These are phyloP conservation scores for Aphis gossypii DNA, from an alignment of 1,140 invertebrate genomes.

Conservation along the genomic window DNA sequence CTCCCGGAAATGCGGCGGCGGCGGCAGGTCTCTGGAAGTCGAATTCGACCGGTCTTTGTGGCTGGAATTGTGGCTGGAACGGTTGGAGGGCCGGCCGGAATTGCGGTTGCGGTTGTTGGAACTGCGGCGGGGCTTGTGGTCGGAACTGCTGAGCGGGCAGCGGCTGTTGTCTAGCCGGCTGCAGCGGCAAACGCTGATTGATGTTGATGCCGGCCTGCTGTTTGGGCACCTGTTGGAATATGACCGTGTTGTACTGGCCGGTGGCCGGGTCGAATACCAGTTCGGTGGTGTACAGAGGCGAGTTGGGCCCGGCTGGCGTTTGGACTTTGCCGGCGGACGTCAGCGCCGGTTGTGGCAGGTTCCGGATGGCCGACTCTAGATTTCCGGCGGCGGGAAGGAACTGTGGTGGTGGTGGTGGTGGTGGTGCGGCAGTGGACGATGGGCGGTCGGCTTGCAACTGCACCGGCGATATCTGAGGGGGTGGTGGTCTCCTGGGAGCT, in stretches of 20 bases:
- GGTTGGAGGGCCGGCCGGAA: slow-evolving; percentile 54
- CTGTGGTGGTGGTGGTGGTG: slow-evolving; percentile 59
- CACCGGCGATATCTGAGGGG: slow-evolving; percentile 61
- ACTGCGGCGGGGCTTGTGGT: not conserved
- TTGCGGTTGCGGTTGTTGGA: slow-evolving; percentile 46
- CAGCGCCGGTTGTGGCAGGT: slow-evolving; percentile 68
- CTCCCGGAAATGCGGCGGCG: not conserved
- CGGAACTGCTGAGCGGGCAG: not conserved
- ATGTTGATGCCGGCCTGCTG: slow-evolving; percentile 64
- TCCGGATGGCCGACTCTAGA: slow-evolving; percentile 62
- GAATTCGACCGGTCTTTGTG: not conserved
- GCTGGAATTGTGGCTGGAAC: slow-evolving; percentile 57
- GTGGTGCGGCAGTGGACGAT: slow-evolving; percentile 64
- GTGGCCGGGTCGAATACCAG: slow-evolving; percentile 78
- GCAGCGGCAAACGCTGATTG: slow-evolving; percentile 60
- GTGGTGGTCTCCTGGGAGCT: slow-evolving; percentile 44
- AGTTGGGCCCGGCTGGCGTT: slow-evolving; percentile 61
- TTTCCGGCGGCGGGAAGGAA: slow-evolving; percentile 64
- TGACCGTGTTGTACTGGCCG: slow-evolving; percentile 80
- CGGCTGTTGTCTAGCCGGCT: not conserved
- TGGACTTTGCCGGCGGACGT: slow-evolving; percentile 62
- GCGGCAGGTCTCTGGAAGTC: slow-evolving; percentile 57
- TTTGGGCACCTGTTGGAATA: slow-evolving; percentile 79
- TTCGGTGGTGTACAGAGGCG: slow-evolving; percentile 76
- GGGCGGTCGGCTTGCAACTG: slow-evolving; percentile 64